These are phyloP conservation scores for Meriones unguiculatus DNA, from an alignment of 2,113 vertebrate species.

Conservation along the genomic window DNA sequence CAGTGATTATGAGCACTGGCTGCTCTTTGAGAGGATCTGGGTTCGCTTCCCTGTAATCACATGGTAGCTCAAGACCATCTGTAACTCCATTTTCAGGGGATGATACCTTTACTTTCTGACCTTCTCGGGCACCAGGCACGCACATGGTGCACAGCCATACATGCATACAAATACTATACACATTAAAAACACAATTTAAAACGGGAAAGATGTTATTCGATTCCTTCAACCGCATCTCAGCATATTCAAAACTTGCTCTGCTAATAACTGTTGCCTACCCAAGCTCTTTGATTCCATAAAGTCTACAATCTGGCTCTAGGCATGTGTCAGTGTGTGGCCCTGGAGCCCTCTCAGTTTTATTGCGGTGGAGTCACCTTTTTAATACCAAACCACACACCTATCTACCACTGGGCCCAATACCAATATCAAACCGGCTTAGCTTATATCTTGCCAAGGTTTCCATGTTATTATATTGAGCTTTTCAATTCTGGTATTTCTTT, in stretches of 20 bases:
- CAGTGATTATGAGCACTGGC: background rate
- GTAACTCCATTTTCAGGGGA: background rate
- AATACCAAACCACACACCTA: background rate
- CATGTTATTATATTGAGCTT: background rate
- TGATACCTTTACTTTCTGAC: background rate
- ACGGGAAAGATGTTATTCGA: background rate
- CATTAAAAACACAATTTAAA: background rate
- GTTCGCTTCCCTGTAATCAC: background rate
- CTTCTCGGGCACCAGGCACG: background rate
- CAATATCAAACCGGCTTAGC: background rate
- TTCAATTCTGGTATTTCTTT: background rate
- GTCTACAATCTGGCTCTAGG: background rate
- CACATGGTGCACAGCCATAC: background rate
- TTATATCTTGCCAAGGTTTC: background rate
- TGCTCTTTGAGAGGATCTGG: background rate
- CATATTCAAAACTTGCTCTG: background rate
- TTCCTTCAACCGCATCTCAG: background rate
- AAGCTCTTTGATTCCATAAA: background rate
- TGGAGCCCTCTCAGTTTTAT: too few relatives aligned
- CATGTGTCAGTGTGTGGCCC: too few relatives aligned
- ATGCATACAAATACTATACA: background rate
- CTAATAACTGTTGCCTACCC: background rate
- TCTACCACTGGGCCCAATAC: fast-evolving
- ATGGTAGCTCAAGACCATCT: background rate
- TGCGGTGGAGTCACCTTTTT: background rate